Percentiles rank a stretch among this genome's conserved stretches.
Conservation (phyloP, 2,888 invertebrate genomes). For the Smittia sp. region DNA sequence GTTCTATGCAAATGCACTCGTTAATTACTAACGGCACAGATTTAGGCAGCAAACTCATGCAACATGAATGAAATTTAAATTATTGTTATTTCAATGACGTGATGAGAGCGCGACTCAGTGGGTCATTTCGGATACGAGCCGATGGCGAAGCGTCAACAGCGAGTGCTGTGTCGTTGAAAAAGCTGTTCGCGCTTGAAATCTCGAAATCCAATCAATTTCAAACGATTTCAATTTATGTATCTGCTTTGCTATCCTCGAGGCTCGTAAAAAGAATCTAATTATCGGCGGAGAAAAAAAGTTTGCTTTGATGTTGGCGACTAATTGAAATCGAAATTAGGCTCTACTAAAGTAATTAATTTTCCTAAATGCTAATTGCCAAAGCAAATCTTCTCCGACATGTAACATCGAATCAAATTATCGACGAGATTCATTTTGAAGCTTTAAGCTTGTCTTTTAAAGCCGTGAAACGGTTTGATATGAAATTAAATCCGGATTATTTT, state of each 20-base stretch:
- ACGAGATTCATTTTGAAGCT: too few species aligned
- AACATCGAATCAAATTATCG: not conserved
- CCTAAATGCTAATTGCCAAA: not conserved
- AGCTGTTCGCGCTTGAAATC: not conserved
- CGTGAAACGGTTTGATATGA: too few species aligned
- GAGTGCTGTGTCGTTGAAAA: not conserved
- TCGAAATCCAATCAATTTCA: not conserved
- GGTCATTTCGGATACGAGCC: not conserved
- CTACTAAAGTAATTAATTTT: not conserved
- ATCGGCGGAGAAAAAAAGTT: not conserved
- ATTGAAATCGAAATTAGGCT: constrained; percentile 1
- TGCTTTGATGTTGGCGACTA: not conserved
- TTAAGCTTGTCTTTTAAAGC: too few species aligned
- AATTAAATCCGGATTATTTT: too few species aligned
- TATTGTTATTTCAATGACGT: not conserved
- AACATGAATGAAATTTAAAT: not conserved
- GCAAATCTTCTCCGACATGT: not conserved
- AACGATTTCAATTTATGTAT: not conserved
- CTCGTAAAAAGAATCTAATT: not conserved
- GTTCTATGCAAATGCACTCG: not conserved
- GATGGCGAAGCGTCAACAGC: too few species aligned
- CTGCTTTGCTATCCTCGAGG: not conserved
- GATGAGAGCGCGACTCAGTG: not conserved
- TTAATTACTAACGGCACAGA: not conserved
- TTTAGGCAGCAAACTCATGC: not conserved